Evolutionary conservation across 2,797 vertebrate genomes (phyloP).

Genomic region (Silurus lanzhouensis): DNA sequence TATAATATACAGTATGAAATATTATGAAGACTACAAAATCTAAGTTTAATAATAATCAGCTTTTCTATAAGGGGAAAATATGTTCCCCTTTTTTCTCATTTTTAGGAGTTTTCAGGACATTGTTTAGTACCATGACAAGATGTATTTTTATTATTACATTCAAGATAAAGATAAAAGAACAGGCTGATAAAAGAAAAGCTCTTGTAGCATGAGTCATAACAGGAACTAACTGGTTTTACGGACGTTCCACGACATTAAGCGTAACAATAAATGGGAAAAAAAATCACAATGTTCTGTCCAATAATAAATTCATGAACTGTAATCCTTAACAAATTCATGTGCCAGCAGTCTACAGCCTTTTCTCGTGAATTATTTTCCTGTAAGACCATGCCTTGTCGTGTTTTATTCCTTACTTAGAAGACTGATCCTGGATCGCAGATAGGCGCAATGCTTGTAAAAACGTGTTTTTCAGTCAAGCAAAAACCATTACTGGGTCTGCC

Average conservation of each 20-base stretch:
- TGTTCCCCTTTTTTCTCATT: no score
- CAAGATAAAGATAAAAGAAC: background rate
- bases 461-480: conserved; percentile 7
- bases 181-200: background rate
- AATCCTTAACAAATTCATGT: background rate
- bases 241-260: background rate
- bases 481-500: conserved; percentile 25
- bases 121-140: background rate
- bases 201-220: background rate
- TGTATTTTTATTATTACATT: background rate
- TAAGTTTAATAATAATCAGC: background rate
- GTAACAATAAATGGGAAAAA: background rate
- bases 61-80: background rate
- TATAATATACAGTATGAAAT: background rate
- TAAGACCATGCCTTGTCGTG: background rate
- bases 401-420: background rate
- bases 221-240: background rate
- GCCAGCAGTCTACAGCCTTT: background rate
- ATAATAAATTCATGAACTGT: background rate
- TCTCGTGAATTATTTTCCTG: background rate
- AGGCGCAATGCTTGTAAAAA: background rate
- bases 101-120: background rate
- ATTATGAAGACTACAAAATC: background rate
- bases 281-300: background rate
- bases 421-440: background rate